phyloP scores from a whole-genome alignment of 2,797 vertebrate genomes.

The Aphelocoma californica region DNA sequence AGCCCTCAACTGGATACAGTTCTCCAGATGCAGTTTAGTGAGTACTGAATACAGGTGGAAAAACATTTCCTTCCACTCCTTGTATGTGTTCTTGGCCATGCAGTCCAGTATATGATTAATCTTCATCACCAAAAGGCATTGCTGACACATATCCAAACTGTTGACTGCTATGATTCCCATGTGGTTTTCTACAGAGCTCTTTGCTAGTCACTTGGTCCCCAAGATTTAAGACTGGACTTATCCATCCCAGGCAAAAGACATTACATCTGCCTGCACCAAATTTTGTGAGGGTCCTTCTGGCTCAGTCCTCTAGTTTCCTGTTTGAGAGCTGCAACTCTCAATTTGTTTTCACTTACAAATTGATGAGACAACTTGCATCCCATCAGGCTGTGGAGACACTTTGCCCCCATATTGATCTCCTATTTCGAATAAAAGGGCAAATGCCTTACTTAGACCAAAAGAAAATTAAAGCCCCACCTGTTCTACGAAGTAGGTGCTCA shows the following conservation, averaged over 20 bases:
- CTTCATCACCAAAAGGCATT: background rate
- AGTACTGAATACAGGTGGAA: background rate
- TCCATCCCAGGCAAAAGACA: background rate
- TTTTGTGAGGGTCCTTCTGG: background rate
- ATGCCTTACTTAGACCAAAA: background rate
- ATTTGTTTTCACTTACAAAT: background rate
- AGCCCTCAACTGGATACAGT: background rate
- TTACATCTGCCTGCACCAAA: background rate
- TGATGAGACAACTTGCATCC: background rate
- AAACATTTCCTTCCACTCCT: background rate
- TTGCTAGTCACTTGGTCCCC: background rate
- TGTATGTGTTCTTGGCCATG: background rate
- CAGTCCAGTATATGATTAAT: background rate
- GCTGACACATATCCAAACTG: background rate
- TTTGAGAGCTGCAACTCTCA: background rate
- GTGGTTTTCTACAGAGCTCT: background rate
- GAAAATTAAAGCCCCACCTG: background rate
- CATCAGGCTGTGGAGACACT: background rate
- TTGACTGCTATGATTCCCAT: background rate
- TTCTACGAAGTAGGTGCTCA: background rate
- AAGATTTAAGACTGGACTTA: background rate
- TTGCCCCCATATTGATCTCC: fast-evolving
- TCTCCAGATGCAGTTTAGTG: background rate
- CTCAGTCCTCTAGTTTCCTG: background rate
- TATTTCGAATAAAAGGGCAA: background rate